Evolutionary conservation across 2,888 invertebrate species (phyloP).

Genomic region (Ormyrus pomaceus): DNA sequence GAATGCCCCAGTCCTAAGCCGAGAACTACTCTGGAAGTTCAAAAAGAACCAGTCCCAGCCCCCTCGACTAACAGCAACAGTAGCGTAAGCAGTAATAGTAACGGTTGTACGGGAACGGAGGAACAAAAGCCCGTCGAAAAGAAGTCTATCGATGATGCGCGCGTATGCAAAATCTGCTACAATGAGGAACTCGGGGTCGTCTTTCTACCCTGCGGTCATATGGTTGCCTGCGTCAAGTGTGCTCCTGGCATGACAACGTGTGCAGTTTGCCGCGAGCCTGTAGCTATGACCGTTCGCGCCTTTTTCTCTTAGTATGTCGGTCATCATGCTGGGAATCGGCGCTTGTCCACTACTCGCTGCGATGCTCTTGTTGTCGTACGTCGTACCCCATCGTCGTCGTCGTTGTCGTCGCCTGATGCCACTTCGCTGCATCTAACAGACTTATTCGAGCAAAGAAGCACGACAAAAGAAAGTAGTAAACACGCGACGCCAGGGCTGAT

Average conservation of each 20-base stretch:
- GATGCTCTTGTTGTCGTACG: conserved; percentile 11
- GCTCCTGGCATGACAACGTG: conserved; percentile 90
- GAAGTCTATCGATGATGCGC: conserved; percentile 74
- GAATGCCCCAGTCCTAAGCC: conserved; percentile 46
- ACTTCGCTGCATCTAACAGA: background rate
- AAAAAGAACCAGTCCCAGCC: conserved; percentile 23
- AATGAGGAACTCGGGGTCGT: conserved; percentile 91
- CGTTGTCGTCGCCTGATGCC: conserved; percentile 15
- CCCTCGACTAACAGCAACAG: conserved; percentile 57
- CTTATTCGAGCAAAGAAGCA: background rate
- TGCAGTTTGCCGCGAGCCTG: conserved; percentile 89
- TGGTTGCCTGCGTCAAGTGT: conserved; percentile 94
- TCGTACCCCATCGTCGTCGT: background rate
- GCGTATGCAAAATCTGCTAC: conserved; percentile 94
- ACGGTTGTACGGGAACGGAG: background rate
- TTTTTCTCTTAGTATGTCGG: conserved; percentile 76
- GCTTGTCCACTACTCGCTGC: background rate
- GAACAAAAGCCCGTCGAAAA: conserved; percentile 50
- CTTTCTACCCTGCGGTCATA: conserved; percentile 96
- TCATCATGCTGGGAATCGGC: background rate
- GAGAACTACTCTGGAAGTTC: conserved; percentile 38
- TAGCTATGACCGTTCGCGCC: conserved; percentile 82
- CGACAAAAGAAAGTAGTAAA: background rate
- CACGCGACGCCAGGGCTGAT: conserved; percentile 45
- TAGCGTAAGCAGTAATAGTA: conserved; percentile 48